phyloP scores from a whole-genome alignment of 2,888 invertebrate genomes.

The Apamea crenata region DNA sequence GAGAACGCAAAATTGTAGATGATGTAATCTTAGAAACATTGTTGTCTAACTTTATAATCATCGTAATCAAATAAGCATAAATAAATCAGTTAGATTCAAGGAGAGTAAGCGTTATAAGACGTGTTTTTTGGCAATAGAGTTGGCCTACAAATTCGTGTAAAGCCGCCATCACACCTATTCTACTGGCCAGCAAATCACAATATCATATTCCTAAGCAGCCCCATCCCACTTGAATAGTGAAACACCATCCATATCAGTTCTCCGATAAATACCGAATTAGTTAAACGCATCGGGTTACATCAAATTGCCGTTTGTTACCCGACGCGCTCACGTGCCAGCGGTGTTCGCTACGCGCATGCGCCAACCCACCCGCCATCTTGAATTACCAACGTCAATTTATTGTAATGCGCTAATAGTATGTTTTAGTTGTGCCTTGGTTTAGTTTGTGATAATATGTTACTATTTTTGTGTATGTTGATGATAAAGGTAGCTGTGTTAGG shows the following conservation, averaged over 20 bases:
- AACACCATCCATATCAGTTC: slow-evolving; percentile 58
- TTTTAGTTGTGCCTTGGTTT: not conserved
- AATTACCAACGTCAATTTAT: slow-evolving; percentile 55
- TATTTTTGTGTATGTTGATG: slow-evolving; percentile 1
- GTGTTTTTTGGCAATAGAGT: not conserved
- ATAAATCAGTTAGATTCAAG: not conserved
- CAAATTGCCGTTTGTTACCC: slow-evolving; percentile 68
- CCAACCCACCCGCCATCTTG: slow-evolving; percentile 70
- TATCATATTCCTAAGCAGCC: slow-evolving; percentile 49
- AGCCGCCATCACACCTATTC: not conserved
- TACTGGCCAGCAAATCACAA: slow-evolving; percentile 30
- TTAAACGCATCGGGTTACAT: slow-evolving; percentile 64
- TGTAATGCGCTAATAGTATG: slow-evolving; percentile 24
- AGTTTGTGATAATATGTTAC: not conserved
- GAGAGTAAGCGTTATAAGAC: not conserved
- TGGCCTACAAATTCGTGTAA: not conserved
- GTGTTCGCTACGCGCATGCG: slow-evolving; percentile 63
- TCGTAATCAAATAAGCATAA: not conserved
- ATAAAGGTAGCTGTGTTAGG: not conserved
- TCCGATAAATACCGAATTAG: slow-evolving; percentile 64
- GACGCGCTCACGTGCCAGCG: slow-evolving; percentile 59
- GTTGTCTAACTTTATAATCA: not conserved
- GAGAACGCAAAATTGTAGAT: not conserved
- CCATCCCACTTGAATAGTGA: slow-evolving; percentile 35
- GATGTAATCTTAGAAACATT: not conserved